These are phyloP conservation scores for Spea multiplicata DNA, from an alignment of 2,113 vertebrate genomes.

Conservation along the genomic window DNA sequence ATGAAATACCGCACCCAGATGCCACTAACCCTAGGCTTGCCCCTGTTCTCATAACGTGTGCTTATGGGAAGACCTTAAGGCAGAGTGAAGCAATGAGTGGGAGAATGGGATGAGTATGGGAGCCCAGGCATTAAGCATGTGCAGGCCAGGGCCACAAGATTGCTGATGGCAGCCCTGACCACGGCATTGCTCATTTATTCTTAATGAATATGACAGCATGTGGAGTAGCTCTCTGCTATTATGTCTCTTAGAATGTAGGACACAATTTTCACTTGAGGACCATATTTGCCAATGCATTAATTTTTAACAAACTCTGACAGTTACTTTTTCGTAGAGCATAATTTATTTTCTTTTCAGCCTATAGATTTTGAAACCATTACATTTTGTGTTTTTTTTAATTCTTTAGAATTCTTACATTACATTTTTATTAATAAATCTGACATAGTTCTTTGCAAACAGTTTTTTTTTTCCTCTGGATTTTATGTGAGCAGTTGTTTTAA, in stretches of 20 bases:
- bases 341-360: not conserved
- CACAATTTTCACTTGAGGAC: slow-evolving; percentile 50
- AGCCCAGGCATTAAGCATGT: not conserved
- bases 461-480: slow-evolving; percentile 2
- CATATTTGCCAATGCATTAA: slow-evolving; percentile 46
- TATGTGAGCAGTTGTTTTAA: not conserved
- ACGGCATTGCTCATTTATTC: slow-evolving; percentile 19
- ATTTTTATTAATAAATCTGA: slow-evolving; percentile 28
- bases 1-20: too few relatives aligned
- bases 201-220: slow-evolving; percentile 46
- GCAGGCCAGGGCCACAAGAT: not conserved
- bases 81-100: too few relatives aligned
- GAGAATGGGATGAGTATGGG: too few relatives aligned
- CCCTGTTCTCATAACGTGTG: too few relatives aligned
- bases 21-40: too few relatives aligned
- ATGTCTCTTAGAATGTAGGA: slow-evolving; percentile 50
- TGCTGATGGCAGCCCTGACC: not conserved
- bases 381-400: not conserved
- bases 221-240: slow-evolving; percentile 19
- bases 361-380: slow-evolving; percentile 19
- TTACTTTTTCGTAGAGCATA: slow-evolving; percentile 48
- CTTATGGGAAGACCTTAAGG: too few relatives aligned
- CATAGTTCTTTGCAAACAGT: slow-evolving; percentile 1
- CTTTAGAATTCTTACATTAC: slow-evolving; percentile 20
- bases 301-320: slow-evolving; percentile 52